phyloP scores from a whole-genome alignment of 2,113 vertebrate species.

The Colinus virginianus region DNA sequence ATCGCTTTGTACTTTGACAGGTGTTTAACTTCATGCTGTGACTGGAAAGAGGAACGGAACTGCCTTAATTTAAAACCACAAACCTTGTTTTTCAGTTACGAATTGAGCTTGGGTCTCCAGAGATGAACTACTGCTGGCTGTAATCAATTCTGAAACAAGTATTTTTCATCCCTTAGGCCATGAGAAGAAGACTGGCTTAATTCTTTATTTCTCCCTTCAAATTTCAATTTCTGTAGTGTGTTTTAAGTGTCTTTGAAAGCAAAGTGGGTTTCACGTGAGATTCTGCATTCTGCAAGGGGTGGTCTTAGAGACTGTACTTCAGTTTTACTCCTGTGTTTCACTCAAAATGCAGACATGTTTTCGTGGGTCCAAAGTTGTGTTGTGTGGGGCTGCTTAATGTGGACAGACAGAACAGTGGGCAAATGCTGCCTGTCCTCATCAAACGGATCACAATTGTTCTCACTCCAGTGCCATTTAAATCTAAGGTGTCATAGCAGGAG shows the following conservation, averaged over 20 bases:
- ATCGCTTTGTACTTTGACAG: not conserved
- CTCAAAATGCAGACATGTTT: not conserved
- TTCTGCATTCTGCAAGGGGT: not conserved
- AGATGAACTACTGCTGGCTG: not conserved
- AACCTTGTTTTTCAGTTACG: not conserved
- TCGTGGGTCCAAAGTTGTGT: rapidly evolving
- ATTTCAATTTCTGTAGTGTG: not conserved
- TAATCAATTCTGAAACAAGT: not conserved
- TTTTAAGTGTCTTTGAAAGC: not conserved
- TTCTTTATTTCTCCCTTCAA: not conserved
- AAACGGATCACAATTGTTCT: not conserved
- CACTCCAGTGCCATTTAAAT: not conserved
- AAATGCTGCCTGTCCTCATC: not conserved
- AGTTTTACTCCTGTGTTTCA: not conserved
- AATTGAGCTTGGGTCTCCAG: not conserved
- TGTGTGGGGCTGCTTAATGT: not conserved
- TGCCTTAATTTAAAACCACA: not conserved
- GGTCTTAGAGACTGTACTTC: not conserved
- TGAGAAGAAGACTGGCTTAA: not conserved
- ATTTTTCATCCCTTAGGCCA: not conserved
- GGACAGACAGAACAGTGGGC: not conserved
- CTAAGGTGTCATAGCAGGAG: not conserved
- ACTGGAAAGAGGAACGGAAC: not conserved
- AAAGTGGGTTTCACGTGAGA: not conserved
- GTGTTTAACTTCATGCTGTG: not conserved